phyloP scores from a whole-genome alignment of 2,888 invertebrate species.

The Phasia obesa region DNA sequence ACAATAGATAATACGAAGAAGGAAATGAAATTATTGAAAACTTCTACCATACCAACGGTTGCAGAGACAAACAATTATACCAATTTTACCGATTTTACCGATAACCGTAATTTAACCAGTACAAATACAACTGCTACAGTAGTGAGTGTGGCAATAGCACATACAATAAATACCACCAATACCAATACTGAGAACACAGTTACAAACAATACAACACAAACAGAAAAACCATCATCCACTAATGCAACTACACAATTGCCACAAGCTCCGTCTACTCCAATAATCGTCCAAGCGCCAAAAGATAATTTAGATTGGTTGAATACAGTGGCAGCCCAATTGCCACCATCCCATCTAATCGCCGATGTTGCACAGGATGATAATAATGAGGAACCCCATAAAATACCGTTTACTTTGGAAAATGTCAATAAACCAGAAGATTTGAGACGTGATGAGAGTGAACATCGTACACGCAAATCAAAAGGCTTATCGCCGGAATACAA shows the following conservation, averaged over 20 bases:
- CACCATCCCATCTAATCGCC: conserved; percentile 49
- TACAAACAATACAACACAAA: conserved; percentile 45
- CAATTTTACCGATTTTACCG: conserved; percentile 76
- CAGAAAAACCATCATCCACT: background rate
- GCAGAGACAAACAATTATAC: conserved; percentile 75
- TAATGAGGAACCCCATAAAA: conserved; percentile 59
- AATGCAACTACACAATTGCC: conserved; percentile 57
- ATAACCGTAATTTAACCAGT: conserved; percentile 38
- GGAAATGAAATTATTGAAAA: conserved; percentile 45
- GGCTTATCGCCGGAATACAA: conserved; percentile 80
- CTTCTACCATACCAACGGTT: conserved; percentile 25
- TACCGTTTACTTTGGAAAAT: conserved; percentile 79
- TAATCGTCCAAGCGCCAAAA: conserved; percentile 72
- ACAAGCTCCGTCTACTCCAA: conserved; percentile 73
- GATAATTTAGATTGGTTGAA: conserved; percentile 67
- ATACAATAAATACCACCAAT: conserved; percentile 39
- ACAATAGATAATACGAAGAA: conserved; percentile 10
- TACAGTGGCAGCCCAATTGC: conserved; percentile 39
- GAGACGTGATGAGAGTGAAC: conserved; percentile 77
- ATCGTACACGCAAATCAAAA: conserved; percentile 80
- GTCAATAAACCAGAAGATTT: conserved; percentile 79
- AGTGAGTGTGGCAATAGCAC: conserved; percentile 29
- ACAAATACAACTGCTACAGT: conserved; percentile 53
- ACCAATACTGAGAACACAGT: conserved; percentile 33
- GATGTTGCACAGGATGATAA: too few relatives aligned